Conservation (phyloP, 2,113 vertebrate species). For the Ahaetulla prasina region DNA sequence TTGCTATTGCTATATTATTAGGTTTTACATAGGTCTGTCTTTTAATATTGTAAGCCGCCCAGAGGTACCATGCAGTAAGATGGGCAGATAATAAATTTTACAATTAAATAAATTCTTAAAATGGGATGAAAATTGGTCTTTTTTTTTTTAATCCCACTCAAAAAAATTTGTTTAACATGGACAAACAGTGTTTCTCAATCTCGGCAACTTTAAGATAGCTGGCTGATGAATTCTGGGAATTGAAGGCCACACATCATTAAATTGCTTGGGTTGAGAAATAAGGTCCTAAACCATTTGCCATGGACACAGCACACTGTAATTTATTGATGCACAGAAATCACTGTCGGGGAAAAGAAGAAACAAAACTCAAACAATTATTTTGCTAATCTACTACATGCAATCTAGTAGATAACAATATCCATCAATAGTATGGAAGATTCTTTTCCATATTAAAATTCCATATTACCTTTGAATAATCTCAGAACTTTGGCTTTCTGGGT, state of each 20-base stretch:
- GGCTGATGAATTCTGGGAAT: background rate
- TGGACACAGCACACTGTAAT: background rate
- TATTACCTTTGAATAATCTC: background rate
- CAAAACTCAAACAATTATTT: background rate
- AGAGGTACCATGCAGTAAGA: no score
- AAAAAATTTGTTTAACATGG: background rate
- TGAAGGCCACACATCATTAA: background rate
- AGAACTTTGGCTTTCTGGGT: background rate
- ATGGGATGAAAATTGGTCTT: background rate
- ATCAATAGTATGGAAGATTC: background rate
- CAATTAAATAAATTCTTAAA: background rate
- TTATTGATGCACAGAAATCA: background rate
- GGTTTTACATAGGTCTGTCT: no score
- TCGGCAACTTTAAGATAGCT: background rate
- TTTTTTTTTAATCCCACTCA: background rate
- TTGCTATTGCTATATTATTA: no score
- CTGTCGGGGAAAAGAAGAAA: background rate
- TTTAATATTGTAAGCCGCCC: no score
- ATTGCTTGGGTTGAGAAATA: no score
- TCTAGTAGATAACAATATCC: background rate
- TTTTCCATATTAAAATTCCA: background rate
- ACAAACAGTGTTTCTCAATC: background rate
- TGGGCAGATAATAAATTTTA: no score
- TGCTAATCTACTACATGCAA: no score
- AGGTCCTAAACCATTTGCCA: background rate